Percentiles rank a stretch among this genome's conserved stretches.
phyloP scores from a whole-genome alignment of 2,888 invertebrate genomes.

The Arenicola marina region DNA sequence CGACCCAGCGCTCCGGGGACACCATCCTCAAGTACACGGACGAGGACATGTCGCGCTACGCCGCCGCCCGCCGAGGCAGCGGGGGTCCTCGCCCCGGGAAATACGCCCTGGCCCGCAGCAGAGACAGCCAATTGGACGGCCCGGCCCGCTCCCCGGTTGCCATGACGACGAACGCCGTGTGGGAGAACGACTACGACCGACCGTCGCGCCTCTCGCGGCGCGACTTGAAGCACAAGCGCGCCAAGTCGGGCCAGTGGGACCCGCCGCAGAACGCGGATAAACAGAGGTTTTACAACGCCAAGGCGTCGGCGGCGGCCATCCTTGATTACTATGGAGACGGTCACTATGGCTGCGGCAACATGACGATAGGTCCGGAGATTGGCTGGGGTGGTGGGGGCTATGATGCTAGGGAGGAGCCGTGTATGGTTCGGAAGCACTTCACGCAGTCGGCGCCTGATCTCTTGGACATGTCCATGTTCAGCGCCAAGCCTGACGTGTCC shows the following conservation, averaged over 20 bases:
- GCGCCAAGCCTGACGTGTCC: too few relatives aligned
- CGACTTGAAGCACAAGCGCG: neutral
- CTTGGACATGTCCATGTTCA: too few relatives aligned
- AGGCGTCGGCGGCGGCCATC: neutral
- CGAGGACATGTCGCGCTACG: neutral
- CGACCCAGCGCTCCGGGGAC: neutral
- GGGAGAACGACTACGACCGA: neutral
- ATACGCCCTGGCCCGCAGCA: neutral
- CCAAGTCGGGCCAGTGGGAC: slow-evolving; percentile 6
- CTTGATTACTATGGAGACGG: too few relatives aligned
- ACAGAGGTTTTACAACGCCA: neutral
- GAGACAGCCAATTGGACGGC: slow-evolving; percentile 1
- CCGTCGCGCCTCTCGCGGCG: neutral
- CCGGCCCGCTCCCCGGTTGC: neutral
- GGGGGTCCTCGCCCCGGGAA: neutral
- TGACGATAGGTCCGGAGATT: too few relatives aligned
- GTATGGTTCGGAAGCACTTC: neutral
- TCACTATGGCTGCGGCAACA: too few relatives aligned
- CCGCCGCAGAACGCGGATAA: neutral
- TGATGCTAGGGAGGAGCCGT: too few relatives aligned
- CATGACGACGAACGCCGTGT: neutral
- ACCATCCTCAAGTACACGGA: neutral
- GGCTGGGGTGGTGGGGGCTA: too few relatives aligned
- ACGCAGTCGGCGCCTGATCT: slow-evolving; percentile 5
- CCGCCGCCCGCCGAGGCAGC: neutral